Evolutionary conservation across 2,888 invertebrate species (phyloP).

Genomic region (Maniola hyperantus): DNA sequence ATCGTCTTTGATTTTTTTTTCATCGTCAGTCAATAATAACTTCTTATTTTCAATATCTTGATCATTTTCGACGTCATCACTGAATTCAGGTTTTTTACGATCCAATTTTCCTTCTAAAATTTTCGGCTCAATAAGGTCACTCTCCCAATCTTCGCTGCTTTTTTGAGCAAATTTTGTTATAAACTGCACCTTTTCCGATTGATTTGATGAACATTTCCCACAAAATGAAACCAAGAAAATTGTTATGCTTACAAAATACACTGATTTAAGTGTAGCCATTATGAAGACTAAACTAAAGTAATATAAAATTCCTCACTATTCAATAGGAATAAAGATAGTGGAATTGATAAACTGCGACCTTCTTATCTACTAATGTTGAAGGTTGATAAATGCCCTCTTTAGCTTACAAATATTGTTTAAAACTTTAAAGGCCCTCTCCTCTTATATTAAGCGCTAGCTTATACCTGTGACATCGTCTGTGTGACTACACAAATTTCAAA

Average conservation of each 20-base stretch:
- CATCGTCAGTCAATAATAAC: not conserved
- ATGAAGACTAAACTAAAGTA: slow-evolving; percentile 46
- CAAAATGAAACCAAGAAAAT: slow-evolving; percentile 42
- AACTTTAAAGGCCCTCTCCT: not conserved
- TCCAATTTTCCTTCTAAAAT: not conserved
- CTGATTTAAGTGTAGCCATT: slow-evolving; percentile 47
- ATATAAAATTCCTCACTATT: slow-evolving; percentile 15
- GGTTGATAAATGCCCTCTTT: not conserved
- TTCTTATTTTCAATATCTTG: slow-evolving; percentile 1
- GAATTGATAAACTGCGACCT: slow-evolving; percentile 54
- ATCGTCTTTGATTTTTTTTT: not conserved
- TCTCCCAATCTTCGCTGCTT: slow-evolving; percentile 18
- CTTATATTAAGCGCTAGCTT: not conserved
- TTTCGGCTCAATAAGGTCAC: slow-evolving; percentile 23
- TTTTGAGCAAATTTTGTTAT: slow-evolving; percentile 9
- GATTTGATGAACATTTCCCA: slow-evolving; percentile 41
- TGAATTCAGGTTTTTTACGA: slow-evolving; percentile 15
- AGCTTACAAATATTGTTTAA: not conserved
- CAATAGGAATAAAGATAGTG: slow-evolving; percentile 22
- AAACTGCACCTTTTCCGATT: slow-evolving; percentile 19
- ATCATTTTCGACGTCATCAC: slow-evolving; percentile 8
- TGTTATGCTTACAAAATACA: slow-evolving; percentile 39
- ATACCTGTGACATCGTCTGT: too few relatives aligned
- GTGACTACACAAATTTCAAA: too few relatives aligned
- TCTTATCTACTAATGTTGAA: slow-evolving; percentile 31